Percentiles rank a stretch among this genome's conserved stretches.
Conservation (phyloP, 2,113 vertebrate species). For the Percopsis transmontana region DNA sequence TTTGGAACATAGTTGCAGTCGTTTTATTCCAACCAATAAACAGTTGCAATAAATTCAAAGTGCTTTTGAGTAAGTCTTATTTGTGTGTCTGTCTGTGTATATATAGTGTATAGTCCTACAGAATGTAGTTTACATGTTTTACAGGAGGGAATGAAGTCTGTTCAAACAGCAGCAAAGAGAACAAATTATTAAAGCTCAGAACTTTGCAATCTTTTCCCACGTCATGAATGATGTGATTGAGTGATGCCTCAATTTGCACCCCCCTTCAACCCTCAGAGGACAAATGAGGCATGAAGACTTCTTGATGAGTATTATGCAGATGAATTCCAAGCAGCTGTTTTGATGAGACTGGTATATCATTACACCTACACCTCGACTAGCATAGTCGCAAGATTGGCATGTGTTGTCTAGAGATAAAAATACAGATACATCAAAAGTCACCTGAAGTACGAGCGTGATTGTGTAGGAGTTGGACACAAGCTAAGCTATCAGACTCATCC, state of each 20-base stretch:
- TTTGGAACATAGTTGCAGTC: too few relatives aligned
- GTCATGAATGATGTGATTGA: constrained; percentile 19
- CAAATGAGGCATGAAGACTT: constrained; percentile 24
- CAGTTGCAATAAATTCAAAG: background rate
- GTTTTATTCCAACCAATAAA: too few relatives aligned
- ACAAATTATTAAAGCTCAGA: constrained; percentile 1
- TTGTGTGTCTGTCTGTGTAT: too few relatives aligned
- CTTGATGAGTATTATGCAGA: constrained; percentile 46
- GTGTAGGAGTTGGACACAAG: background rate
- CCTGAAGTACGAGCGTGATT: background rate
- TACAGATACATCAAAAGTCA: background rate
- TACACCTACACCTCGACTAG: constrained; percentile 3
- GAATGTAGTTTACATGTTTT: constrained; percentile 1
- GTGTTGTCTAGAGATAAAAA: background rate
- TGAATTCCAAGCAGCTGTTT: constrained; percentile 15
- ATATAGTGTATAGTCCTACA: too few relatives aligned
- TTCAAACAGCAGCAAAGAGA: background rate
- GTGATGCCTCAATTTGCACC: constrained; percentile 29
- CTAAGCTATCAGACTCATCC: background rate
- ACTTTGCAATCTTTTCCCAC: constrained; percentile 7
- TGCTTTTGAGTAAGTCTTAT: too few relatives aligned
- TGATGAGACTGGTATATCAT: constrained; percentile 25
- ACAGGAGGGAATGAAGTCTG: background rate
- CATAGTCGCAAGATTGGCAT: background rate
- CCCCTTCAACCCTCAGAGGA: constrained; percentile 15